These are phyloP conservation scores for Cuniculus paca DNA, from an alignment of 2,797 vertebrate species.

Conservation along the genomic window DNA sequence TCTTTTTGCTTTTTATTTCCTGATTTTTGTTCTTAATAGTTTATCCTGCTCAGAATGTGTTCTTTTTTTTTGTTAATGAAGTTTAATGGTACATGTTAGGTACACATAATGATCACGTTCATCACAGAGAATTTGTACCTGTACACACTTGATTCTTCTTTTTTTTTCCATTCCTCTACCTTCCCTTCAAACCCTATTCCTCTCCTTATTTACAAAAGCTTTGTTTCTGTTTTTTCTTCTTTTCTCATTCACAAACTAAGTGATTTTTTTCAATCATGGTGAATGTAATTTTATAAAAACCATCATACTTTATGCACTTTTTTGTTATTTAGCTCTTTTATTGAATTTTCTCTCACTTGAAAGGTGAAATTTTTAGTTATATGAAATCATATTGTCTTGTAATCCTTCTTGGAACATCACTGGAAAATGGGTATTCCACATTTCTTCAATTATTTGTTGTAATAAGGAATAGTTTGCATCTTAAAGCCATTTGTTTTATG, in stretches of 20 bases:
- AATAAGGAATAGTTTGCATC: neutral
- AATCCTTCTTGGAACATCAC: neutral
- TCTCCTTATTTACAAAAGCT: too few relatives aligned
- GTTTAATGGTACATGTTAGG: neutral
- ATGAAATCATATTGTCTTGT: neutral
- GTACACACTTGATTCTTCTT: neutral
- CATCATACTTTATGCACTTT: neutral
- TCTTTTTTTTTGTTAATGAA: neutral
- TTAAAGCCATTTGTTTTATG: neutral
- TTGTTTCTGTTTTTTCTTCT: neutral
- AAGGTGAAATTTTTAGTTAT: conserved; percentile 8
- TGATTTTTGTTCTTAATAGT: neutral
- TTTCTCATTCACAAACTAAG: neutral
- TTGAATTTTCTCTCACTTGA: neutral
- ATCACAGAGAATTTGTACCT: neutral
- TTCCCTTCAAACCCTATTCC: too few relatives aligned
- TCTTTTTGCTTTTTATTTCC: neutral
- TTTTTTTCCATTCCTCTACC: neutral
- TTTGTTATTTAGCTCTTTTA: conserved; percentile 5
- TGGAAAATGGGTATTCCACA: neutral
- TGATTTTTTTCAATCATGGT: neutral
- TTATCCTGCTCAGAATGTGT: neutral
- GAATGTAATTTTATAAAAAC: neutral
- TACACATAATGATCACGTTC: neutral
- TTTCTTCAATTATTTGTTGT: neutral